Percentiles rank a stretch among this genome's conserved stretches.
Conservation (phyloP, 2,113 vertebrate species). For the Ciconia maguari region DNA sequence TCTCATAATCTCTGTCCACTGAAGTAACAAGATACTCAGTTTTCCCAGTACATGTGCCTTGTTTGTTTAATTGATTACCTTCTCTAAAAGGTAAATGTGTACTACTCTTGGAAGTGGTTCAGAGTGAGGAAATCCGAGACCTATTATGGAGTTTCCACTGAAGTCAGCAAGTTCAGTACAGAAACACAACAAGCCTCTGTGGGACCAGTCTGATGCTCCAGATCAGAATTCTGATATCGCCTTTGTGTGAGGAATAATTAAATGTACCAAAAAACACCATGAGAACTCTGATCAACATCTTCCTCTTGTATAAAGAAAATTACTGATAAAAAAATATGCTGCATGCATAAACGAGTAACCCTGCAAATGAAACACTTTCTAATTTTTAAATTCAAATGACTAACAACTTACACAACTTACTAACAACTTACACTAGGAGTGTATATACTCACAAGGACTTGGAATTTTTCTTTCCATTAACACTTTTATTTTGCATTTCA, state of each 20-base stretch:
- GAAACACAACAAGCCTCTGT: not conserved
- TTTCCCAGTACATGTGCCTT: not conserved
- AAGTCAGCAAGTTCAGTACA: not conserved
- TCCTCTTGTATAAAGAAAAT: not conserved
- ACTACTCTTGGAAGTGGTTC: not conserved
- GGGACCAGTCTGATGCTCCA: not conserved
- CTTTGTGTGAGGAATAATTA: not conserved
- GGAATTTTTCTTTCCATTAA: not conserved
- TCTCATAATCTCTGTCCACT: not conserved
- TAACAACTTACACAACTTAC: not conserved
- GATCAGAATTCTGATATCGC: not conserved
- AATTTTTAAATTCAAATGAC: not conserved
- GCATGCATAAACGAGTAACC: rapidly evolving
- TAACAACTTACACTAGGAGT: not conserved
- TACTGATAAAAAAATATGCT: not conserved
- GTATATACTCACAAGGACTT: not conserved
- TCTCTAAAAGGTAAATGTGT: not conserved
- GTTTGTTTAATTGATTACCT: not conserved
- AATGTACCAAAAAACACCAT: not conserved
- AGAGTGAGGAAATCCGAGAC: not conserved
- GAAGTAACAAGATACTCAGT: not conserved
- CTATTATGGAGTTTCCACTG: not conserved
- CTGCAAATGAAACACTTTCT: not conserved
- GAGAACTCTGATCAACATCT: not conserved
- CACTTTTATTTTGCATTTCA: not conserved